phyloP scores from a whole-genome alignment of 2,888 invertebrate species.

The Protonemura montana region DNA sequence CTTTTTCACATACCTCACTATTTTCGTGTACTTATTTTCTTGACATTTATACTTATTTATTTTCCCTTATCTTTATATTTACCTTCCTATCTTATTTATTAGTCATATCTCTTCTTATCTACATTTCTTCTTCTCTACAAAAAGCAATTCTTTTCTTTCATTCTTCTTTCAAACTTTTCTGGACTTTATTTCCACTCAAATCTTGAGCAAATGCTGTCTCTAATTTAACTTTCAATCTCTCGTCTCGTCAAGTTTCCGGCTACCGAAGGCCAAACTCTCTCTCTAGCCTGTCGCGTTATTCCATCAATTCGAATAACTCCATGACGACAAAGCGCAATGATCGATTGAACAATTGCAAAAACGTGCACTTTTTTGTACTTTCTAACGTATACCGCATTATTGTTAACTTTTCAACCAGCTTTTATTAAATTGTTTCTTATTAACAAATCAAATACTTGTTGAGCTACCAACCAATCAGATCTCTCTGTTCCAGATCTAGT shows the following conservation, averaged over 20 bases:
- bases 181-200: conserved; percentile 13
- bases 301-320: too few relatives aligned
- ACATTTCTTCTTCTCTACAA: conserved; percentile 40
- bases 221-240: conserved; percentile 18
- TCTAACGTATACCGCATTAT: not conserved
- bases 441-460: not conserved
- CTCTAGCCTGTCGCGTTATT: not conserved
- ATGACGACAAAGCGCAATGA: not conserved
- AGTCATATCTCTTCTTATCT: conserved; percentile 19
- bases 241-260: not conserved
- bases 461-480: not conserved
- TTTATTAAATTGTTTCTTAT: conserved; percentile 14
- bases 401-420: conserved; percentile 1
- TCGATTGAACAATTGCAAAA: not conserved
- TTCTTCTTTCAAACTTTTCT: conserved; percentile 39
- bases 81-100: conserved; percentile 27
- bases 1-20: not conserved
- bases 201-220: not conserved
- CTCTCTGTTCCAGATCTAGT: not conserved
- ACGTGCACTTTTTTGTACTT: not conserved
- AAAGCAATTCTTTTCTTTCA: conserved; percentile 37
- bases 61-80: conserved; percentile 8
- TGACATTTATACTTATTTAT: not conserved
- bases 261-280: not conserved
- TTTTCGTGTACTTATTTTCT: not conserved